A percentile compares a stretch with the other conserved stretches of the same genome.
Conservation (phyloP, 2,797 vertebrate species). For the Clarias platycephalus region DNA sequence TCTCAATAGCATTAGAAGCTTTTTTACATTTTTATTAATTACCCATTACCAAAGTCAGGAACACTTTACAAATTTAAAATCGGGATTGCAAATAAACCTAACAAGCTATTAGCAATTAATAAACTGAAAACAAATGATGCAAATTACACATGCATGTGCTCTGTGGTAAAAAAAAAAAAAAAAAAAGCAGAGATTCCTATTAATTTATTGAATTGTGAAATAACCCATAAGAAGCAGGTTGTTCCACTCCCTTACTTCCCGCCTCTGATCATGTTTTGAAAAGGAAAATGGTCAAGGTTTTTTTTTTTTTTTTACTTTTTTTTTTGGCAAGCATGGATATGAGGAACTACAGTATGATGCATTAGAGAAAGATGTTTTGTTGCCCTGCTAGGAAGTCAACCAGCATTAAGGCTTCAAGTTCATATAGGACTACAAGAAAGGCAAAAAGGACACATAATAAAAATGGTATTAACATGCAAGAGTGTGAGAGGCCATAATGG, state of each 20-base stretch:
- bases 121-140: neutral
- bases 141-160: neutral
- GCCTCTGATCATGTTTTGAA: neutral
- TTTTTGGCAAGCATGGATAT: neutral
- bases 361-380: neutral
- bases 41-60: neutral
- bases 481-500: neutral
- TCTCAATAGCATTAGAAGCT: neutral
- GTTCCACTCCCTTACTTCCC: neutral
- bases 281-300: neutral
- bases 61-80: neutral
- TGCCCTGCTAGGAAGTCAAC: neutral
- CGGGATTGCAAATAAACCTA: neutral
- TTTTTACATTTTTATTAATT: neutral
- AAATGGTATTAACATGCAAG: neutral
- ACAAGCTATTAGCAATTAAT: neutral
- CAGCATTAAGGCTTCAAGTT: neutral
- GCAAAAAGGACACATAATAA: neutral
- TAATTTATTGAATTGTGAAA: neutral
- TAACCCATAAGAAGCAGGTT: neutral
- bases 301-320: neutral
- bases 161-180: neutral
- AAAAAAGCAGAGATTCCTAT: neutral
- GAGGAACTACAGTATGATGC: neutral
- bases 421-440: neutral